Evolutionary conservation across 2,888 invertebrate genomes (phyloP).

Genomic region (Lasius platythorax): DNA sequence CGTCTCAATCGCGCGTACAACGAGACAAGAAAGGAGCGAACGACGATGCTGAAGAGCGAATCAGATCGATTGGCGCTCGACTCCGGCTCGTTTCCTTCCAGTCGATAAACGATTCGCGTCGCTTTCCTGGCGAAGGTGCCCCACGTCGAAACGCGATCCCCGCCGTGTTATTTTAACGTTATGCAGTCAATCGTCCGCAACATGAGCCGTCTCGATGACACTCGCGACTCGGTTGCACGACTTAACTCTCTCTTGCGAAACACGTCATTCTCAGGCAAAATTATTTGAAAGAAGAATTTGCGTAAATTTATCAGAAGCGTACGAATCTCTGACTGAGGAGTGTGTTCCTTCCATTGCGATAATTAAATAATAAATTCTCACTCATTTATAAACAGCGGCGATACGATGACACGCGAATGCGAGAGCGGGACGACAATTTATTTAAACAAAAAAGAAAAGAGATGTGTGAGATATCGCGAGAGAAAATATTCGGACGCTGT

Average conservation of each 20-base stretch:
- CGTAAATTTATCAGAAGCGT: not conserved
- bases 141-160: not conserved
- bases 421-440: not conserved
- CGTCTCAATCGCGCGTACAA: slow-evolving; percentile 1
- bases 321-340: not conserved
- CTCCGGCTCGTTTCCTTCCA: slow-evolving; percentile 4
- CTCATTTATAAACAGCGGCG: not conserved
- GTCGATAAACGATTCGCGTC: slow-evolving; percentile 22
- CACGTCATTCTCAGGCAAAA: not conserved
- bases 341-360: not conserved
- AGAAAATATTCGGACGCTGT: not conserved
- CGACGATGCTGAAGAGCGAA: slow-evolving; percentile 17
- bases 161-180: not conserved
- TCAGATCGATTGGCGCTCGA: slow-evolving; percentile 19
- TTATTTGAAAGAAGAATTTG: not conserved
- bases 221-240: not conserved
- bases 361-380: not conserved
- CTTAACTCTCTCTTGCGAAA: not conserved
- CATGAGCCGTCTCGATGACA: not conserved
- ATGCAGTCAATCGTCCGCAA: not conserved
- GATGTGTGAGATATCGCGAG: not conserved
- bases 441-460: not conserved
- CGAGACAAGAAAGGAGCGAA: not conserved
- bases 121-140: not conserved
- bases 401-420: not conserved